Evolutionary conservation across 2,113 vertebrate genomes (phyloP).

Genomic region (Scartelaos histophorus): DNA sequence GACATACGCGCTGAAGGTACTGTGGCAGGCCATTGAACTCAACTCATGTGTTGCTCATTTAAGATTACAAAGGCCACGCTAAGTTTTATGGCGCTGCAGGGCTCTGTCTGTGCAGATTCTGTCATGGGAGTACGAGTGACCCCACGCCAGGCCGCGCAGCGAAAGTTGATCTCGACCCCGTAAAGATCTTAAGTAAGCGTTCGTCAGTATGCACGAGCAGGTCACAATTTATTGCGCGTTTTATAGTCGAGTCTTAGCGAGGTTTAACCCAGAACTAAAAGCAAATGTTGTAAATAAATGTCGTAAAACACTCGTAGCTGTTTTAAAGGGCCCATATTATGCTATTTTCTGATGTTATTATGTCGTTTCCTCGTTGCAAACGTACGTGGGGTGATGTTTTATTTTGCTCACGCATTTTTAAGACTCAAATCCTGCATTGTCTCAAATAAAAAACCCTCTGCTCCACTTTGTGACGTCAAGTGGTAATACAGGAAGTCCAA

Average conservation of each 20-base stretch:
- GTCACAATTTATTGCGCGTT: background rate
- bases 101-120: conserved; percentile 23
- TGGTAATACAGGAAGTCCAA: too few species aligned
- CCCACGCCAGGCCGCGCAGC: conserved; percentile 16
- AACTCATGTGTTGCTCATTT: conserved; percentile 30
- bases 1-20: conserved; percentile 17
- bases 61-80: conserved; percentile 22
- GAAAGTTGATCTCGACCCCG: conserved; percentile 34
- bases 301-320: background rate
- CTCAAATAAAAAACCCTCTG: too few species aligned
- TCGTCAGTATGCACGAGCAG: conserved; percentile 11
- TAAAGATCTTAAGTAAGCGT: conserved; percentile 17
- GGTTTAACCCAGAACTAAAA: background rate
- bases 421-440: too few species aligned
- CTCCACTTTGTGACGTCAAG: too few species aligned
- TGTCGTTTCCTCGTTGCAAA: too few species aligned
- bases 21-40: conserved; percentile 32
- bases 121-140: conserved; percentile 29
- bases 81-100: conserved; percentile 17
- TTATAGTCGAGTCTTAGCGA: background rate
- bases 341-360: too few species aligned
- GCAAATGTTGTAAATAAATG: conserved; percentile 2
- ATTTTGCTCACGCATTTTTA: too few species aligned
- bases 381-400: too few species aligned
- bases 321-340: background rate